A percentile compares a stretch with the other conserved stretches of the same genome.
Evolutionary conservation across 1,140 invertebrate species (phyloP).

Genomic region (Euglossa dilemma): DNA sequence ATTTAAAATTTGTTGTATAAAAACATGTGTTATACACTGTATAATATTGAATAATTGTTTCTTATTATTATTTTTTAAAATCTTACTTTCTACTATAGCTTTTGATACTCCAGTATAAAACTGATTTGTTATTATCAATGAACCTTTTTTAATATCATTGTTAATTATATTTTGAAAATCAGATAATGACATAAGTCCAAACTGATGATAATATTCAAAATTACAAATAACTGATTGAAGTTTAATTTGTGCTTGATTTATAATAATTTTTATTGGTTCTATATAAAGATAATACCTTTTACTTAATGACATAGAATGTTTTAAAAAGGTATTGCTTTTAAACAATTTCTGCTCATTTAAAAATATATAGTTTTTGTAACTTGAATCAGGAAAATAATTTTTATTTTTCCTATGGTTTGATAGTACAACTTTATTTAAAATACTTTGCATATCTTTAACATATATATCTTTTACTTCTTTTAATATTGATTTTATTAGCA

Average conservation of each 20-base stretch:
- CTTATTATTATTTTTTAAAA: conserved; percentile 55
- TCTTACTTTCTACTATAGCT: conserved; percentile 53
- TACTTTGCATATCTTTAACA: conserved; percentile 70
- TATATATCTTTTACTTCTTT: conserved; percentile 73
- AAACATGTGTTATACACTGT: conserved; percentile 73
- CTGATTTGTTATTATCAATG: conserved; percentile 65
- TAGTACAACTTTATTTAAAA: conserved; percentile 41
- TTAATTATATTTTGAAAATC: conserved; percentile 61
- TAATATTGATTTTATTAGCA: conserved; percentile 62
- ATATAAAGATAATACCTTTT: conserved; percentile 76
- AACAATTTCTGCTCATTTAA: background rate
- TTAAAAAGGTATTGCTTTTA: conserved; percentile 49
- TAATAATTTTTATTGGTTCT: conserved; percentile 70
- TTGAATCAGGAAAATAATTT: background rate
- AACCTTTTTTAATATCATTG: conserved; percentile 65
- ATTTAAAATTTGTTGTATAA: conserved; percentile 77
- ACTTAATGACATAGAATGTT: conserved; percentile 56
- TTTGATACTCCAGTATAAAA: conserved; percentile 73
- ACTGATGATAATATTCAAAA: conserved; percentile 49
- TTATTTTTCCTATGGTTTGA: conserved; percentile 18
- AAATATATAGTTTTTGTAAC: background rate
- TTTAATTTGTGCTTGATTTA: conserved; percentile 63
- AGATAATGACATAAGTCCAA: conserved; percentile 44
- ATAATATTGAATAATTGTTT: conserved; percentile 63
- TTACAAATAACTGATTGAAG: conserved; percentile 69